phyloP scores from a whole-genome alignment of 2,888 invertebrate species.

The Caradrina kadenii region DNA sequence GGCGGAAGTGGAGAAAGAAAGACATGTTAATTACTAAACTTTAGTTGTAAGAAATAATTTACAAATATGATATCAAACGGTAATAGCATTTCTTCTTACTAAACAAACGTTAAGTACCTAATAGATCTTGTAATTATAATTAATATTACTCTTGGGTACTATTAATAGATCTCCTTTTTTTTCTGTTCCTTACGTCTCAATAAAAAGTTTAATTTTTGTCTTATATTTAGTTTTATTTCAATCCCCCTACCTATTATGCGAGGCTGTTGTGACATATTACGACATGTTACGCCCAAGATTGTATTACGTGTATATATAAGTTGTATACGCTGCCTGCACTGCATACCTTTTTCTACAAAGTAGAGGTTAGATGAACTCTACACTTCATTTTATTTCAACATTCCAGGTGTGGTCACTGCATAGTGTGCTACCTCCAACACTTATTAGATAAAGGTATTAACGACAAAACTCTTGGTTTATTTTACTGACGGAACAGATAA shows the following conservation, averaged over 20 bases:
- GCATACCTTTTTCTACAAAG: conserved; percentile 1
- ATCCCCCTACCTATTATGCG: background rate
- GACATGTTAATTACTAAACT: too few relatives aligned
- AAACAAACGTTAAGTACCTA: too few relatives aligned
- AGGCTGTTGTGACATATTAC: background rate
- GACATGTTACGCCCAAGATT: background rate
- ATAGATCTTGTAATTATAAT: too few relatives aligned
- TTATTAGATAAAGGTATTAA: conserved; percentile 29
- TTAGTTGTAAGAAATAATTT: too few relatives aligned
- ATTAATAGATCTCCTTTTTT: too few relatives aligned
- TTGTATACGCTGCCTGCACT: background rate
- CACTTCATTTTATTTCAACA: background rate
- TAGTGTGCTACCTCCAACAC: background rate
- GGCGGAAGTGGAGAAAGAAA: background rate
- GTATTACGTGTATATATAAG: background rate
- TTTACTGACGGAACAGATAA: conserved; percentile 34
- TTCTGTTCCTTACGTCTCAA: background rate
- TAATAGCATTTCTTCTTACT: too few relatives aligned
- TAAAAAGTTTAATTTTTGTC: background rate
- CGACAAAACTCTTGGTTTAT: conserved; percentile 24
- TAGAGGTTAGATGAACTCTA: background rate
- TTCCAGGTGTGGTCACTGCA: background rate
- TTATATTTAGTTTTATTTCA: background rate
- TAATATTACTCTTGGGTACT: too few relatives aligned
- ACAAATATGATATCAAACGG: too few relatives aligned